These are phyloP conservation scores for Microcebus jonahi DNA, from an alignment of 2,113 vertebrate genomes.

Conservation along the genomic window DNA sequence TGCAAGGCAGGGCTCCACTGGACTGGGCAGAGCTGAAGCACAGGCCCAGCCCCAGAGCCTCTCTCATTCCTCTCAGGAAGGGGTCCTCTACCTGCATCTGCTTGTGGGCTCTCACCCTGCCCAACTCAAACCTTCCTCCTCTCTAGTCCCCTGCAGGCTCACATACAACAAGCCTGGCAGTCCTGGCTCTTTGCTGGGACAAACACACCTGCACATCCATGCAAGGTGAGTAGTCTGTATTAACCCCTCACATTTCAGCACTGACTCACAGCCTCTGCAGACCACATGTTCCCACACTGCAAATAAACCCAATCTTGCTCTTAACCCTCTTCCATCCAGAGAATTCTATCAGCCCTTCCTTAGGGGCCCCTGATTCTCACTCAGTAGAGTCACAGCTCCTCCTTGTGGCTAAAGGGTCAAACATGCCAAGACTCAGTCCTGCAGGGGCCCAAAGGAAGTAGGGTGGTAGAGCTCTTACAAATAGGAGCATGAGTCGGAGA, in stretches of 20 bases:
- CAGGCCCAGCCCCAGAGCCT: no score
- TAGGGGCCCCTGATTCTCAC: not conserved
- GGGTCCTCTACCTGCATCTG: not conserved
- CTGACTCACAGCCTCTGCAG: not conserved
- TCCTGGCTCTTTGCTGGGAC: not conserved
- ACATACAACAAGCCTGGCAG: not conserved
- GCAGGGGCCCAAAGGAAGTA: not conserved
- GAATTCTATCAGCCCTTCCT: not conserved
- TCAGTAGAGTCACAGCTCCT: not conserved
- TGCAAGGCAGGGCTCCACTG: not conserved
- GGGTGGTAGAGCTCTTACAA: not conserved
- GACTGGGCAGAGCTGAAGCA: not conserved
- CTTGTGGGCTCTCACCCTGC: not conserved
- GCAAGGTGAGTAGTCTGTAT: not conserved
- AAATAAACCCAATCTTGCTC: not conserved
- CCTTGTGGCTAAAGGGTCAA: not conserved
- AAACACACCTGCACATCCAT: not conserved
- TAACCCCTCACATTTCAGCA: not conserved
- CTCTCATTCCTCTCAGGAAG: not conserved
- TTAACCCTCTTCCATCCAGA: not conserved
- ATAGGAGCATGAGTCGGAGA: not conserved
- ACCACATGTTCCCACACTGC: not conserved
- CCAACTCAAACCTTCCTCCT: not conserved
- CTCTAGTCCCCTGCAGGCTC: rapidly evolving
- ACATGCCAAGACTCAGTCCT: not conserved